Evolutionary conservation across 2,113 vertebrate genomes (phyloP), one percentile per base, ranked within the genome.

Genomic region (Phainopepla nitens): DNA sequence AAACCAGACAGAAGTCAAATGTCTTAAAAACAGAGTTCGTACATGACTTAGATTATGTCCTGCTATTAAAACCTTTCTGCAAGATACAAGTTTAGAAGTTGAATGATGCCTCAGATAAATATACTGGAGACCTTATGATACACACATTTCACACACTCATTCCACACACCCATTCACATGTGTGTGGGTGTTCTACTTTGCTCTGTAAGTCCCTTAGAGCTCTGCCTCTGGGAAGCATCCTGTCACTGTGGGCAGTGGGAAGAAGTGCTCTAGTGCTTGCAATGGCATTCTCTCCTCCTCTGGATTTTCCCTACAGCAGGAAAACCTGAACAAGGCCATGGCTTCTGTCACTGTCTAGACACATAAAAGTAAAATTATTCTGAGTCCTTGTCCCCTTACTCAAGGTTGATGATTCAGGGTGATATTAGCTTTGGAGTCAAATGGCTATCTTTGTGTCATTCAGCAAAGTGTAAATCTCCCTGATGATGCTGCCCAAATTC

Each of bases 1-100:
- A 78, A 93, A 86, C 60, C 83, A 95, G 88, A 79, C 51, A 94
- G 85, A 89, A 95, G 90, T 94, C 80, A 61, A 83, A 62, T 39
- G 69, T 91, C 75, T 85, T 89, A 88, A 78, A 95, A 95, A 39
- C 19, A 50, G 66, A 61, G 31, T 50, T 9, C 0, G 5, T 92
- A 79, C 56, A 78, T 81, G 47, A 45, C 87, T 90, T 56, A 83
- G 33, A 86, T 95, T 93, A 86, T 94, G 72, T 88, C 79, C 84
- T 81, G 49, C 76, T 81, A 33, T 81, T 94, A 83, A 94, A 94
- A 68, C 28, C 49, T 87, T 96, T 33, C 80, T 50, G 42, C 60
- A 65, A 78, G 79, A 68, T 41, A 42, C 41, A 71, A 60, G 27
- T 81, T 92, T 68, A 68, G 86, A 73, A 91, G 65, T 51, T 49